These are phyloP conservation scores for Zophobas atratus DNA, from an alignment of 1,140 invertebrate species.

Conservation along the genomic window DNA sequence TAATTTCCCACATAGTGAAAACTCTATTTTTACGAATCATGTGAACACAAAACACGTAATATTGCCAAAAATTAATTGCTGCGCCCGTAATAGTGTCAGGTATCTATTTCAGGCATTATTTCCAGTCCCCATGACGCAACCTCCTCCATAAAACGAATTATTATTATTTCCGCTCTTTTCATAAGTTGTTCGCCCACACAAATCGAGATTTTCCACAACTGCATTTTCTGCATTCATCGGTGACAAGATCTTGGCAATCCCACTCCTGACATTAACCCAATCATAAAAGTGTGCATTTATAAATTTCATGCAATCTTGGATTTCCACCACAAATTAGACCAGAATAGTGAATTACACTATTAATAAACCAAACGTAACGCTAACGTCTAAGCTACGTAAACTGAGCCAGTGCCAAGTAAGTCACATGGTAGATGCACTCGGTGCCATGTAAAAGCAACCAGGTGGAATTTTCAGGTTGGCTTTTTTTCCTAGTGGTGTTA, in stretches of 20 bases:
- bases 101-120: not conserved
- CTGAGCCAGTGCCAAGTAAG: not conserved
- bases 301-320: no score
- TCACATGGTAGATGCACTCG: not conserved
- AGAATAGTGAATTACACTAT: not conserved
- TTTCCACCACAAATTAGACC: not conserved
- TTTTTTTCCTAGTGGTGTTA: not conserved
- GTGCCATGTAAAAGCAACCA: not conserved
- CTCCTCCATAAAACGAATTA: slow-evolving; percentile 1
- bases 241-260: not conserved
- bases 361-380: not conserved
- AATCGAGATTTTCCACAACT: not conserved
- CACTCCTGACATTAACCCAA: no score
- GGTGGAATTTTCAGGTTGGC: not conserved
- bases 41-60: no score
- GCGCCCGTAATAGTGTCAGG: no score
- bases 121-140: not conserved
- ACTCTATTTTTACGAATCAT: not conserved
- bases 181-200: not conserved
- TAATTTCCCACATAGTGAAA: not conserved
- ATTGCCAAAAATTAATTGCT: no score
- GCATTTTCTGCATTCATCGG: not conserved
- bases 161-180: not conserved
- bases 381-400: not conserved
- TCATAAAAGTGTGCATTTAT: no score